phyloP scores from a whole-genome alignment of 37 sponge, comb jelly and placozoan genomes.

The Haliclona indistincta region DNA sequence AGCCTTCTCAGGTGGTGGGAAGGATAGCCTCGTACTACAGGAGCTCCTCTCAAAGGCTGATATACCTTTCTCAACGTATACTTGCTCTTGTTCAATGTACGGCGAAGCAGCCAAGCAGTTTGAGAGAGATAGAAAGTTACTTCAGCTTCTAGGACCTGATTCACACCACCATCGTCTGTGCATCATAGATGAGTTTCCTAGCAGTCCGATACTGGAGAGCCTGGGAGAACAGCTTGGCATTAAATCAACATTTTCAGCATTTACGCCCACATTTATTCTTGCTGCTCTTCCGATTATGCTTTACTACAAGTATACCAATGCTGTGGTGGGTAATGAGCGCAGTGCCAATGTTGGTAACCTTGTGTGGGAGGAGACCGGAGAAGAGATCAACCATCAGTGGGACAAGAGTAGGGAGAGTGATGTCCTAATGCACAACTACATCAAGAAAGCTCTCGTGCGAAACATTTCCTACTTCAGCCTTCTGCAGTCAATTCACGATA shows the following conservation, averaged over 20 bases:
- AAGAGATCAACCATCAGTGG: constrained; percentile 35
- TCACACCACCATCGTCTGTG: constrained; percentile 7
- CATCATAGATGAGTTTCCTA: background rate
- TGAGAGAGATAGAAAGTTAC: background rate
- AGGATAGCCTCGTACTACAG: constrained; percentile 2
- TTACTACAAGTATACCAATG: background rate
- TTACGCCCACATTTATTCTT: background rate
- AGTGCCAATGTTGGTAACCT: constrained; percentile 31
- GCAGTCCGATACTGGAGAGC: constrained; percentile 1
- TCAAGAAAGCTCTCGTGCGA: background rate
- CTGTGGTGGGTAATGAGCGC: constrained; percentile 6
- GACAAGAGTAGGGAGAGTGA: constrained; percentile 10
- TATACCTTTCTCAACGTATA: constrained; percentile 4
- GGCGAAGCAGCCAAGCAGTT: constrained; percentile 4
- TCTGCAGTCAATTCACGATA: constrained; percentile 22
- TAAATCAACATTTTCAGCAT: background rate
- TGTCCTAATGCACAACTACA: background rate
- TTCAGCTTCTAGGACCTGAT: background rate
- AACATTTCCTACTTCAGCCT: constrained; percentile 7
- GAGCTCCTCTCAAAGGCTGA: background rate
- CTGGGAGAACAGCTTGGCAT: background rate
- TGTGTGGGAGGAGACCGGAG: constrained; percentile 14
- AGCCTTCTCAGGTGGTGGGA: constrained; percentile 11
- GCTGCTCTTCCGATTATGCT: background rate
- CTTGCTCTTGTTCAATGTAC: constrained; percentile 1